Percentiles rank a stretch among this genome's conserved stretches.
Evolutionary conservation across 2,113 vertebrate species (phyloP).

Genomic region (Sus scrofa): DNA sequence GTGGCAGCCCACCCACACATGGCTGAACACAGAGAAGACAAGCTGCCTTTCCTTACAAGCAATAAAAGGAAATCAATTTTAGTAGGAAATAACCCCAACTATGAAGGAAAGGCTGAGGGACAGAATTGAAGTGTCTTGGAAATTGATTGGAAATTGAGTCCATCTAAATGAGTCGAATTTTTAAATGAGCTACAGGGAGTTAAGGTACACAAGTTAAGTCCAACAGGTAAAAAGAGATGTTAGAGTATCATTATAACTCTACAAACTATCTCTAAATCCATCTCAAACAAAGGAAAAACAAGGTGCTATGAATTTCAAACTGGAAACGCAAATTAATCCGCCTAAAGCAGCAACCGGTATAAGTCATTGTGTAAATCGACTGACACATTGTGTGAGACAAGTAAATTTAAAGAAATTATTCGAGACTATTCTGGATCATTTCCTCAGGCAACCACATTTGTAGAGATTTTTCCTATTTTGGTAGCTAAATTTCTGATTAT

Average conservation of each 20-base stretch:
- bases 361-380: not conserved
- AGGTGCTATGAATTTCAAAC: constrained; percentile 54
- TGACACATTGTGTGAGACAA: not conserved
- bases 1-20: constrained; percentile 1
- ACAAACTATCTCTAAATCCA: not conserved
- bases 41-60: constrained; percentile 20
- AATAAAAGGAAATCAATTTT: constrained; percentile 39
- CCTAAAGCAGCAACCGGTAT: not conserved
- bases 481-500: constrained; percentile 34
- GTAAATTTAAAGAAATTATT: not conserved
- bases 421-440: not conserved
- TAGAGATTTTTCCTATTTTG: not conserved
- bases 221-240: not conserved
- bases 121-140: not conserved
- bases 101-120: not conserved
- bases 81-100: not conserved
- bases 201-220: constrained; percentile 34
- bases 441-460: not conserved
- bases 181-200: not conserved
- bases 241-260: not conserved
- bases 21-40: constrained; percentile 27
- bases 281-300: not conserved
- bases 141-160: constrained; percentile 36
- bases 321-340: constrained; percentile 28
- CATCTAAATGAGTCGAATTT: not conserved